Percentiles rank a stretch among this genome's conserved stretches.
These are phyloP conservation scores for Nannobrachium achirus DNA, from an alignment of 2,113 vertebrate genomes.

Conservation along the genomic window DNA sequence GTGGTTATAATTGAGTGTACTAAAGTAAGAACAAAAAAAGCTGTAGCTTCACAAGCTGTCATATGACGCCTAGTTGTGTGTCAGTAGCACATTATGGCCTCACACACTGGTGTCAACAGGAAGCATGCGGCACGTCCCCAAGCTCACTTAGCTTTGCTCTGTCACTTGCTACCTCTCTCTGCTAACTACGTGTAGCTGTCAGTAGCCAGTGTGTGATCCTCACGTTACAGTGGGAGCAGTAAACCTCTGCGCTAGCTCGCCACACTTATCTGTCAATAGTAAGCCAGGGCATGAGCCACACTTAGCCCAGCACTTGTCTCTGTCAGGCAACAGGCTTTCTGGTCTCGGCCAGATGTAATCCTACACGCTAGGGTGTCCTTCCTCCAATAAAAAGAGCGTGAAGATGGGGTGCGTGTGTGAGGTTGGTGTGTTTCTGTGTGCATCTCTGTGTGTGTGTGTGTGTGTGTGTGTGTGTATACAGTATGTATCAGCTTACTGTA, in stretches of 20 bases:
- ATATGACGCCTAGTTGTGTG: constrained; percentile 17
- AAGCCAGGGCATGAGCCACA: constrained; percentile 49
- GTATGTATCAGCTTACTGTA: too few relatives aligned
- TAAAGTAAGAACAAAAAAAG: neutral
- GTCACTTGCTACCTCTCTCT: constrained; percentile 15
- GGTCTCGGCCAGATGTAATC: constrained; percentile 55
- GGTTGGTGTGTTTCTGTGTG: constrained; percentile 2
- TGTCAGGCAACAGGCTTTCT: constrained; percentile 13
- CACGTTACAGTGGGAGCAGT: constrained; percentile 46
- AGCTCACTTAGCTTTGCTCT: constrained; percentile 29
- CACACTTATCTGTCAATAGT: constrained; percentile 63
- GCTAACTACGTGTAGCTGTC: constrained; percentile 44
- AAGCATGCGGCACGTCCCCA: constrained; percentile 26
- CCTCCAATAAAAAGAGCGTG: constrained; percentile 30
- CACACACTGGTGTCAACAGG: neutral
- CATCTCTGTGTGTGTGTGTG: constrained; percentile 20
- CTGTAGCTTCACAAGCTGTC: neutral
- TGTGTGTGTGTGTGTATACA: constrained; percentile 9
- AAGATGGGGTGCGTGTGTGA: constrained; percentile 13
- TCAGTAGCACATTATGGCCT: constrained; percentile 25
- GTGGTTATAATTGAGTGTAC: neutral
- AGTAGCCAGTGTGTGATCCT: constrained; percentile 42
- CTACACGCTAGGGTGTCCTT: constrained; percentile 48
- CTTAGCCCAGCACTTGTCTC: constrained; percentile 55
- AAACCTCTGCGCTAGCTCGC: constrained; percentile 54